Evolutionary conservation across 2,888 invertebrate genomes (phyloP), one percentile per base, ranked within the genome.

Genomic region (Drosophila birchii): DNA sequence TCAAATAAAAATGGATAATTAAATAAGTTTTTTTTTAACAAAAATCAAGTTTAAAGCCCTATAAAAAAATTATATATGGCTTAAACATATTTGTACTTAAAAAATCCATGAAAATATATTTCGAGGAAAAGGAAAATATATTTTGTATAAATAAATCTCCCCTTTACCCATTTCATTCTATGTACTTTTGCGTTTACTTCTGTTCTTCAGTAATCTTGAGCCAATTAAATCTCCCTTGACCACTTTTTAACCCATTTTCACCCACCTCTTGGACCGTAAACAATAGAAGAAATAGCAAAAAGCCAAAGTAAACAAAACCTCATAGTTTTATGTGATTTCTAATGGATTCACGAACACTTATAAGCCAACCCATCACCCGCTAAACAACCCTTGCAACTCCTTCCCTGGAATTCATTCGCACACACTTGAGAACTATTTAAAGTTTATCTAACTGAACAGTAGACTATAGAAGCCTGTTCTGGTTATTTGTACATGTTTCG

Each of bases 381-480:
- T 36, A 18, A 36, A 18, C 43, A 66, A 53, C 62, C 58, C 60
- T 39, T 34, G 5, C n/a, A 12, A 36, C 45, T 44, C 54, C 41
- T 61, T 60, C 26, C 68, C 23, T 5, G 12, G 9, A 39, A 67
- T 58, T 57, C 58, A 70, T 66, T 72, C 54, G 45, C 76, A 76
- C 71, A 76, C 64, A 76, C 76, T 72, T 72, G 68, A 75, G 78
- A 81, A 80, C 80, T 80, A 86, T 81, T 83, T 80, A 76, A 86
- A 79, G 76, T 85, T 81, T 81, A 86, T 81, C 79, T 80, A 78
- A 66, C 58, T 66, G 75, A 74, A 58, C 67, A 58, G 75, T 43
- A 55, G 47, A 75, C 41, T 55, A 18, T 51, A 26, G 62, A 70
- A 78, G 67, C 55, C 66, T 60, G 68, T 71, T 74, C 72, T 76